Evolutionary conservation across 2,888 invertebrate species (phyloP), one percentile per base, ranked within the genome.

Genomic region (Shargacucullia verbasci): DNA sequence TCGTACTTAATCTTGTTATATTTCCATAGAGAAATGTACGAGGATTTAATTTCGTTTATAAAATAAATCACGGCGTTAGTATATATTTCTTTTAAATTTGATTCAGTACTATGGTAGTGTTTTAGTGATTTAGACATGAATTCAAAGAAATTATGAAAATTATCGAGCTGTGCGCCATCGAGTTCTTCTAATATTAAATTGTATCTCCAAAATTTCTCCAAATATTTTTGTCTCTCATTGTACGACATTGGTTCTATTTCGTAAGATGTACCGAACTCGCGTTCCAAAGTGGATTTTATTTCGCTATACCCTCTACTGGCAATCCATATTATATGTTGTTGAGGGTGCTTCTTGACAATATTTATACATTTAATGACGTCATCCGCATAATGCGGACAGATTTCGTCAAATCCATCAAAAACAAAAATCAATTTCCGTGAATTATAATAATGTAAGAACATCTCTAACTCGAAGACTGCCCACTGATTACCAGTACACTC

Each of bases 341-440:
- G 5, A 14, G 13, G 46, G 33, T 40, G 12, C 7, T 40, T 13
- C 11, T 20, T 59, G 20, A 65, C 8, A n/a, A 14, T 38, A 15
- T 41, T 38, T 0, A 71, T 15, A 12, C 41, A 56, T 7, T 40
- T 33, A 10, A 63, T 27, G 0, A 70, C 67, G n/a, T 54, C 55
- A 14, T 20, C 29, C 39, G 45, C 49, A 27, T 75, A 73, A 45
- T 62, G 48, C 0, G 75, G 75, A 34, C 67, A 76, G 5, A 75
- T 62, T 46, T 76, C 76, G n/a, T 75, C 76, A 29, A 75, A 70
- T 0, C 75, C 75, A 35, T 75, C 76, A n/a, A 72, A 73, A 6
- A 72, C 0, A 29, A 70, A 63, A 45, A 75, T 60, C 0, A 67
- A 12, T 27, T 41, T 50, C 0, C 38, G 7, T 31, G 35, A 44